phyloP scores from a whole-genome alignment of 2,113 vertebrate species.

The Pseudorhombus dupliciocellatus region DNA sequence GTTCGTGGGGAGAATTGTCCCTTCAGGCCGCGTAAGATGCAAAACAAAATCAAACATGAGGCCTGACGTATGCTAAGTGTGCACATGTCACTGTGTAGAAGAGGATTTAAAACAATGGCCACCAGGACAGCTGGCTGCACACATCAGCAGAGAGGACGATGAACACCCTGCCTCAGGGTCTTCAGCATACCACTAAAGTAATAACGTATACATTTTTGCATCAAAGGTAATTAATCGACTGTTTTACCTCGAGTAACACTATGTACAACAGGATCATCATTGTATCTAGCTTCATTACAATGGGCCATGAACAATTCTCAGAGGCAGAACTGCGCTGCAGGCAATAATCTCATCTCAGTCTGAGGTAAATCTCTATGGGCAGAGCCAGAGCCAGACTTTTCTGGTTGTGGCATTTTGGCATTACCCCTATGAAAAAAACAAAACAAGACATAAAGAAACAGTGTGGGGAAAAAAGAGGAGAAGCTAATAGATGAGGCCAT shows the following conservation, averaged over 20 bases:
- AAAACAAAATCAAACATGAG: slow-evolving; percentile 9
- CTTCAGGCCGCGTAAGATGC: slow-evolving; percentile 30
- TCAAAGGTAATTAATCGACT: slow-evolving; percentile 40
- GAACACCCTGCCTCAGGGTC: slow-evolving; percentile 25
- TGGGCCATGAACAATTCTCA: slow-evolving; percentile 36
- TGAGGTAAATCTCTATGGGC: slow-evolving; percentile 41
- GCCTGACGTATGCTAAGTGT: slow-evolving; percentile 53
- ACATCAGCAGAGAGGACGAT: slow-evolving; percentile 28
- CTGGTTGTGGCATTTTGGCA: slow-evolving; percentile 35
- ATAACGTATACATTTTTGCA: slow-evolving; percentile 4
- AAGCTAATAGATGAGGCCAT: not conserved
- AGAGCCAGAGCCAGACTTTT: slow-evolving; percentile 36
- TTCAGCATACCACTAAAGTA: not conserved
- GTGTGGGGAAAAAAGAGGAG: not conserved
- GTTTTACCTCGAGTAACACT: slow-evolving; percentile 15
- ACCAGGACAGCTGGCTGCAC: slow-evolving; percentile 48
- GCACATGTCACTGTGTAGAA: slow-evolving; percentile 21
- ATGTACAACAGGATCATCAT: slow-evolving; percentile 38
- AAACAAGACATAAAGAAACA: not conserved
- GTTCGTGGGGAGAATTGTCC: slow-evolving; percentile 28
- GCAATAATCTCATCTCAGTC: slow-evolving; percentile 31
- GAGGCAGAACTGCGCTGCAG: slow-evolving; percentile 32
- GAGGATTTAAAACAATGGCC: slow-evolving; percentile 28
- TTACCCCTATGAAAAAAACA: slow-evolving; percentile 20
- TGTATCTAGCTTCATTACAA: slow-evolving; percentile 23